phyloP scores from a whole-genome alignment of 1,140 invertebrate species.

The Leptopilina clavipes region DNA sequence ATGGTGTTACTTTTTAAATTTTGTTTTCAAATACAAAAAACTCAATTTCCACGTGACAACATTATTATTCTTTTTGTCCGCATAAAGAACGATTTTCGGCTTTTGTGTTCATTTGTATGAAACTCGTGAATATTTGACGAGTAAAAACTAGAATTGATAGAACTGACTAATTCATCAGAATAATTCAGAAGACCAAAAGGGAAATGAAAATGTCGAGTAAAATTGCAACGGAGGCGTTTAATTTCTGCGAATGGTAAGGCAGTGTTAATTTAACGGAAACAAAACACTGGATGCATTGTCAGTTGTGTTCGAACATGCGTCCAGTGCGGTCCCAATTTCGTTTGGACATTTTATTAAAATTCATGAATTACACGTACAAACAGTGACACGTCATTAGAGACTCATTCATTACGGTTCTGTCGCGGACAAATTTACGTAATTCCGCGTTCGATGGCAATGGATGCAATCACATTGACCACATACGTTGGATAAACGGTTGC shows the following conservation, averaged over 20 bases:
- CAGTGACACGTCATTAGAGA: conserved; percentile 22
- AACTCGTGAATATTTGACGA: no score
- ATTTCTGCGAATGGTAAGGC: neutral
- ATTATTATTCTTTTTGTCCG: no score
- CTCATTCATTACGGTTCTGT: conserved; percentile 17
- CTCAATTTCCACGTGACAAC: no score
- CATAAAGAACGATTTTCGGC: no score
- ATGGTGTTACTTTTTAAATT: no score
- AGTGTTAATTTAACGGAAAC: neutral
- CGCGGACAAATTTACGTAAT: conserved; percentile 26
- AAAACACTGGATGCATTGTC: conserved; percentile 4
- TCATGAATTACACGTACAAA: conserved; percentile 30
- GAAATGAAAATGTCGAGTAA: neutral
- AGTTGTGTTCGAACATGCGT: neutral
- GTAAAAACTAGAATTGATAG: neutral
- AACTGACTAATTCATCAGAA: neutral
- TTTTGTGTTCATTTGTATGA: no score
- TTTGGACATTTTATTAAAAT: conserved; percentile 28
- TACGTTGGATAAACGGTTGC: conserved; percentile 3
- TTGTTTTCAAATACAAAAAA: no score
- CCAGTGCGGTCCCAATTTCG: neutral
- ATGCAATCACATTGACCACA: conserved; percentile 29
- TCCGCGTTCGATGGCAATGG: conserved; percentile 18
- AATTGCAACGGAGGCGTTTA: neutral
- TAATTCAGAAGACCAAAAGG: neutral